phyloP scores from a whole-genome alignment of 2,888 invertebrate genomes.

The Netelia virgata region DNA sequence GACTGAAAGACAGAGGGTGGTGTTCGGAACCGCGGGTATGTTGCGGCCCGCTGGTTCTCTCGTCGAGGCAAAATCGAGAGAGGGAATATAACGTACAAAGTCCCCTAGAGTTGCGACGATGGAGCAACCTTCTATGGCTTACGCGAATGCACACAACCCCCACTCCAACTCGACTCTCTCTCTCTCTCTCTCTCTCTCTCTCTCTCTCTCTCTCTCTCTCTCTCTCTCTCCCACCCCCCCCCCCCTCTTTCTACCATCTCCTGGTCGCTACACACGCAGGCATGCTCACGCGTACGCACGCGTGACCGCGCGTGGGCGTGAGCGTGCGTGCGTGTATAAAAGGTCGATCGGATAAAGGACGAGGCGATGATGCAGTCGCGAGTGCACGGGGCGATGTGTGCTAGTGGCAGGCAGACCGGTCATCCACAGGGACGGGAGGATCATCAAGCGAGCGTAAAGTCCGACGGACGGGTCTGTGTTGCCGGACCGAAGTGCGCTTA shows the following conservation, averaged over 20 bases:
- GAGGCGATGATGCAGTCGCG: constrained; percentile 30
- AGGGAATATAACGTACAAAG: constrained; percentile 40
- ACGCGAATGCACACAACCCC: neutral
- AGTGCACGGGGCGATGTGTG: constrained; percentile 15
- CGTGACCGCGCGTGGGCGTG: neutral
- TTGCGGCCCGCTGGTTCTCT: constrained; percentile 46
- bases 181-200: too few species aligned
- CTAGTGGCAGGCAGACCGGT: constrained; percentile 39
- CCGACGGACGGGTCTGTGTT: constrained; percentile 47
- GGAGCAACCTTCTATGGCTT: constrained; percentile 6
- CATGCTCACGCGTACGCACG: neutral
- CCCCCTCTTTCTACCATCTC: too few species aligned
- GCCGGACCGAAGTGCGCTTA: constrained; percentile 57
- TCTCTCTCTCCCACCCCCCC: too few species aligned
- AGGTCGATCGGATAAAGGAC: constrained; percentile 27
- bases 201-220: too few species aligned
- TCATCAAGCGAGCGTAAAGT: constrained; percentile 65
- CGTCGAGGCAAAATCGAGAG: constrained; percentile 29
- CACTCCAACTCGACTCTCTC: too few species aligned
- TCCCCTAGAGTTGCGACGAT: constrained; percentile 11
- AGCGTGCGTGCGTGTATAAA: neutral
- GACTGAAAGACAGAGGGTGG: constrained; percentile 71
- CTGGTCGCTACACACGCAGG: neutral
- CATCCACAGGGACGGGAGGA: constrained; percentile 42
- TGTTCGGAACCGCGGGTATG: constrained; percentile 44